Conservation (phyloP, 2,888 invertebrate species). For the Cheilosia scutellata region DNA sequence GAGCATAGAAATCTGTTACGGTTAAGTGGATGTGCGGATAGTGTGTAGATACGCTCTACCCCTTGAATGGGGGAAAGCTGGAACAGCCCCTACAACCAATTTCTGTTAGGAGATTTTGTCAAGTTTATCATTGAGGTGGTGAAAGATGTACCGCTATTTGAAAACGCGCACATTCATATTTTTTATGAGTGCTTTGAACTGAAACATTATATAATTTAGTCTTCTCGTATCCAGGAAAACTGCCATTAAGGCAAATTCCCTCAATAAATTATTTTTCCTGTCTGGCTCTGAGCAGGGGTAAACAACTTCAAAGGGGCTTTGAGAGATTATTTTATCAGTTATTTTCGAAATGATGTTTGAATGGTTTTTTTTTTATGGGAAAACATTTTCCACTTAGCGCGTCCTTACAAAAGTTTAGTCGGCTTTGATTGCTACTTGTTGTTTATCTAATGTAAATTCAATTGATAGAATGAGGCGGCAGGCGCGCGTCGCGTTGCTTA, state of each 20-base stretch:
- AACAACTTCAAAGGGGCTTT: constrained; percentile 8
- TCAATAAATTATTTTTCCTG: constrained; percentile 1
- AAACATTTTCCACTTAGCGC: constrained; percentile 46
- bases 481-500: neutral
- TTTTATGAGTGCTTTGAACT: neutral
- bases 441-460: constrained; percentile 21
- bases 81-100: no score
- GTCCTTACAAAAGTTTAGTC: constrained; percentile 35
- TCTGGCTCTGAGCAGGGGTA: constrained; percentile 3
- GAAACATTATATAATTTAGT: constrained; percentile 27
- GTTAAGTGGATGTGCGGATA: no score
- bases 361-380: neutral
- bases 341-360: constrained; percentile 7
- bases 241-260: neutral
- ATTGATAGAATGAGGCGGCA: constrained; percentile 14
- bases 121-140: no score
- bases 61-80: no score
- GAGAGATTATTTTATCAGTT: constrained; percentile 37
- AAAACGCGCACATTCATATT: no score
- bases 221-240: constrained; percentile 6
- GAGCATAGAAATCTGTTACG: no score
- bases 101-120: no score
- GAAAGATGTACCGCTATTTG: no score
- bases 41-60: no score
- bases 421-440: constrained; percentile 38